Percentiles rank a stretch among this genome's conserved stretches.
Evolutionary conservation across 2,797 vertebrate species (phyloP).

Genomic region (Squalus acanthias): DNA sequence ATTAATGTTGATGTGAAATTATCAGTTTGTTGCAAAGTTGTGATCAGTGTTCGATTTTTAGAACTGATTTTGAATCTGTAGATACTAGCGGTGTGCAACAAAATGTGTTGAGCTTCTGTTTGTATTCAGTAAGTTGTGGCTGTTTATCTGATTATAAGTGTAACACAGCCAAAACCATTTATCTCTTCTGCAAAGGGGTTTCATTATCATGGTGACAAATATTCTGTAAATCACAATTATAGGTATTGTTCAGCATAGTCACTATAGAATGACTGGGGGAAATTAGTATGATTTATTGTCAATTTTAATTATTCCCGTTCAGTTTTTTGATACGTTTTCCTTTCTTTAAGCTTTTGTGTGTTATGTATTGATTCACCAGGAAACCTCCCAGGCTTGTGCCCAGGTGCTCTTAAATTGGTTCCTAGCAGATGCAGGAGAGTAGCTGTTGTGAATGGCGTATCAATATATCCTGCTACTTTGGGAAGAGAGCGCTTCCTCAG

Average conservation of each 20-base stretch:
- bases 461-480: not conserved
- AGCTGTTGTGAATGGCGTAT: not conserved
- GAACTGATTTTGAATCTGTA: not conserved
- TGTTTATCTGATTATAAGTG: not conserved
- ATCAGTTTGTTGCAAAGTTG: slow-evolving; percentile 4
- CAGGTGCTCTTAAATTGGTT: not conserved
- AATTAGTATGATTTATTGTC: not conserved
- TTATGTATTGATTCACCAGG: not conserved
- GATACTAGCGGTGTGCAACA: not conserved
- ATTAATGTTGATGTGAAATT: not conserved
- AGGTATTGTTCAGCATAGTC: not conserved
- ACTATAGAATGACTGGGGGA: not conserved
- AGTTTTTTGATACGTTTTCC: not conserved
- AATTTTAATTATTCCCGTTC: not conserved
- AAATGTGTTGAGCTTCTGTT: not conserved
- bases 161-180: not conserved
- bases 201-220: not conserved
- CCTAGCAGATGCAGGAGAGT: not conserved
- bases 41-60: not conserved
- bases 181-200: not conserved
- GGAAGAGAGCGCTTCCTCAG: not conserved
- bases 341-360: not conserved
- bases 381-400: not conserved
- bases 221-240: not conserved
- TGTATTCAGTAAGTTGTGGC: not conserved